Base-by-base conservation (phyloP, 2,113 vertebrate genomes). In the Forbesichthys papilliferus region DNA sequence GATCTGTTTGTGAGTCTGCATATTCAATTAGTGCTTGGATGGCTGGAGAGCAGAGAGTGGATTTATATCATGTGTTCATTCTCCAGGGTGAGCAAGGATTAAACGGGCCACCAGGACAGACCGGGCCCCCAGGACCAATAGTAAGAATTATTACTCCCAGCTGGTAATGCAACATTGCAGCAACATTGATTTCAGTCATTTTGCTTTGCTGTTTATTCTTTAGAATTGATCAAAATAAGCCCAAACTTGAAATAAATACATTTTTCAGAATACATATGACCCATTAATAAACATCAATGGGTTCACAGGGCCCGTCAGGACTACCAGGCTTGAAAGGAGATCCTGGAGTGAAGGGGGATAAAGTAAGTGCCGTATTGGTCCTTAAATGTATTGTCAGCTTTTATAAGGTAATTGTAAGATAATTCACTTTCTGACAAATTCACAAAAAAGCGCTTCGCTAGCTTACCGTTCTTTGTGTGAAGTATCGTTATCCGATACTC, bases 321-420 rank as follows among this genome's bases (percentile, higher is more conserved):
- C 91, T 98, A 53, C 95, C 86, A 1, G 96, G 96, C 53, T 88
- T 98, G 73, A 97, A 94, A 84, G 96, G 96, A 82, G 94, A 96
- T 65, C 81, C 92, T 3, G 96, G 96, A 56, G 68, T 36, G 34
- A 95, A 95, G 61, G 96, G 96, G 64, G 96, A 97, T 4, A 98
- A 98, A 92, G 96, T 96, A 55, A 90, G 88, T 65, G 11, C 33
- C n/a, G 20, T 3, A 46, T 49, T 12, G 36, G 33, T 64, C 80
- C 80, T 55, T 63, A 52, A 3, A 27, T 27, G 27, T 27, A 27
- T 27, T 27, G 27, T 27, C 27, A 27, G 27, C 27, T 27, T 2
- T 27, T 27, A 27, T 27, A 27, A 27, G 27, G 27, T 27, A 27
- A 27, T 27, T 2, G 27, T 27, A 27, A 27, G 13, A 14, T 49